Conservation (phyloP, 2,888 invertebrate genomes). For the Dicroscelio sp. region DNA sequence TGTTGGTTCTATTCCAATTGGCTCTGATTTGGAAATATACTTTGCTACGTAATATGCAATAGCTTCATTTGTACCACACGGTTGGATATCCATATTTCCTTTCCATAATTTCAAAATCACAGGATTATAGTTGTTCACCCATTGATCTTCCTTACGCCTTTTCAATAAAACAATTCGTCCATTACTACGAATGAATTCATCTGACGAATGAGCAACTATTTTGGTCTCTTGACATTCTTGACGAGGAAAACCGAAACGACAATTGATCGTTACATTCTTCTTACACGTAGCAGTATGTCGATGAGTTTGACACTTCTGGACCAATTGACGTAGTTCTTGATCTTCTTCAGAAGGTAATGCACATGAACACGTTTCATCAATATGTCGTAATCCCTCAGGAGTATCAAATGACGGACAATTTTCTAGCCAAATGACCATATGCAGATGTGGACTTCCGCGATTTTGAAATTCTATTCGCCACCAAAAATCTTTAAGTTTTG, state of each 20-base stretch:
- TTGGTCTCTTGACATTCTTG: conserved; percentile 41
- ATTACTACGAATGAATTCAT: conserved; percentile 87
- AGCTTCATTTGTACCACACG: conserved; percentile 42
- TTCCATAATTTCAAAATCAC: conserved; percentile 34
- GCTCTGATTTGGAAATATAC: conserved; percentile 40
- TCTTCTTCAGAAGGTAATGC: conserved; percentile 74
- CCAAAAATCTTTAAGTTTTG: conserved; percentile 83
- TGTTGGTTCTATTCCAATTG: neutral
- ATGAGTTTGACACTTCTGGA: conserved; percentile 80
- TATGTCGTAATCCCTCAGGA: conserved; percentile 73
- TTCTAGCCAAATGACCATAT: conserved; percentile 88
- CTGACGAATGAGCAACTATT: conserved; percentile 85
- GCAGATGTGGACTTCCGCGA: conserved; percentile 88
- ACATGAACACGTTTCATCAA: conserved; percentile 77
- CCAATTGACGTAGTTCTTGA: conserved; percentile 63
- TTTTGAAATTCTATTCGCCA: conserved; percentile 89
- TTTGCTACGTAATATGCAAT: conserved; percentile 33
- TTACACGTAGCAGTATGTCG: conserved; percentile 80
- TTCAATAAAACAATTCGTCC: conserved; percentile 87
- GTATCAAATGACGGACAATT: conserved; percentile 80
- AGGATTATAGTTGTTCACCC: conserved; percentile 88
- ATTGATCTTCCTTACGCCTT: conserved; percentile 80
- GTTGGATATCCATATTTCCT: conserved; percentile 49
- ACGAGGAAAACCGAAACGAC: conserved; percentile 85
- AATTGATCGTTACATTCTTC: conserved; percentile 46